phyloP scores from a whole-genome alignment of 2,888 invertebrate genomes.

The Hofmannophila pseudospretella region DNA sequence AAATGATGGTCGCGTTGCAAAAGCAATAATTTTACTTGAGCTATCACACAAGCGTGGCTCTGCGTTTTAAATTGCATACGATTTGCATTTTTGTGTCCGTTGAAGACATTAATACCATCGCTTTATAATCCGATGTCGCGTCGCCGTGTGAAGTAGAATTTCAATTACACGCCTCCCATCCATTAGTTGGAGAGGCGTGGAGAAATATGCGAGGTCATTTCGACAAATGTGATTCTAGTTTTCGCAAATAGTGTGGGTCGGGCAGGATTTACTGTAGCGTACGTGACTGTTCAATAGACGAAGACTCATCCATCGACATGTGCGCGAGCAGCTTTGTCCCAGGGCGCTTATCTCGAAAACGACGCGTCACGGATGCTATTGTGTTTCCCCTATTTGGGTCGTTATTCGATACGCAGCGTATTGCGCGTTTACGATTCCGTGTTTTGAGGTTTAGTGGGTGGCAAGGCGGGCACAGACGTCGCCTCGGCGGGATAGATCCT shows the following conservation, averaged over 20 bases:
- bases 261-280: constrained; percentile 33
- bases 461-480: constrained; percentile 11
- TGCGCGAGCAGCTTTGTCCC: constrained; percentile 35
- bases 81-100: constrained; percentile 52
- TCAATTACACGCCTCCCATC: constrained; percentile 31
- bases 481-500: too few species aligned
- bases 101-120: constrained; percentile 25
- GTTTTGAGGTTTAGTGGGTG: constrained; percentile 42
- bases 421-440: constrained; percentile 30
- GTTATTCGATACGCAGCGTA: constrained; percentile 44
- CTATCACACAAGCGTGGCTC: constrained; percentile 28
- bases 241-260: constrained; percentile 28
- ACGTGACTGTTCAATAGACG: constrained; percentile 57
- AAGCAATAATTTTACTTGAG: constrained; percentile 42
- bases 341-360: constrained; percentile 42
- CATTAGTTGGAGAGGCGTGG: constrained; percentile 17
- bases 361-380: constrained; percentile 46
- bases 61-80: constrained; percentile 29
- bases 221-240: constrained; percentile 19
- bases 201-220: constrained; percentile 17
- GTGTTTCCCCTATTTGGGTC: constrained; percentile 44
- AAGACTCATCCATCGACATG: constrained; percentile 28
- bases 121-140: constrained; percentile 31
- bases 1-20: constrained; percentile 45
- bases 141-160: constrained; percentile 30